Evolutionary conservation across 1,140 invertebrate species (phyloP), one percentile per base, ranked within the genome.

Genomic region (Lucilia sericata): DNA sequence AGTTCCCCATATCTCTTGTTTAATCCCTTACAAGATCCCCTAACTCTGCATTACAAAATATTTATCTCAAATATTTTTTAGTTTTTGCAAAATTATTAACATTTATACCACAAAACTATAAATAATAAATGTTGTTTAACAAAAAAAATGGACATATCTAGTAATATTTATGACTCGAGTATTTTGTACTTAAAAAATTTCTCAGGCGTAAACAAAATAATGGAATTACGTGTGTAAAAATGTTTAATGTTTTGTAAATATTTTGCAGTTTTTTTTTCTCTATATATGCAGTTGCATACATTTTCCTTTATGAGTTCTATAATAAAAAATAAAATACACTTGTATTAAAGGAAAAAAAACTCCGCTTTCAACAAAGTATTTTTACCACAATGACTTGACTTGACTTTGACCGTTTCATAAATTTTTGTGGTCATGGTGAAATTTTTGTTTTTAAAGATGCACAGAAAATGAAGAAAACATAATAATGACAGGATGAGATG

Each of bases 371-470:
- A 21, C 65, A 70, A 70, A 9, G 19, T 10, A 19, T 70, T 70
- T 19, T 21, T 21, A 0, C 65, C 10, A 3, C n/a, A 19, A 21
- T 70, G 65, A 21, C 65, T 70, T 70, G 17, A 21, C 17, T 21
- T 70, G 17, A 21, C 17, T 21, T 70, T 70, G 65, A 70, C 65
- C 65, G 21, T 70, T 70, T 70, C 65, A 70, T 70, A 70, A 70
- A 70, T 70, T 70, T 70, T 70, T 70, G 65, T 70, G 65, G 65
- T 70, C 65, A 70, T 70, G 65, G 65, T 70, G 65, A 70, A 70
- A 70, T 25, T 70, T 70, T 1, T 21, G 2, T n/a, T n/a, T 7
- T n/a, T 60, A 17, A 8, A 21, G n/a, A 10, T 70, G 65, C n/a
- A 21, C 55, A 12, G 51, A 60, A 60, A n/a, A 2, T 60, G 60